phyloP scores from a whole-genome alignment of 2,888 invertebrate species.

The Colostygia pectinataria region DNA sequence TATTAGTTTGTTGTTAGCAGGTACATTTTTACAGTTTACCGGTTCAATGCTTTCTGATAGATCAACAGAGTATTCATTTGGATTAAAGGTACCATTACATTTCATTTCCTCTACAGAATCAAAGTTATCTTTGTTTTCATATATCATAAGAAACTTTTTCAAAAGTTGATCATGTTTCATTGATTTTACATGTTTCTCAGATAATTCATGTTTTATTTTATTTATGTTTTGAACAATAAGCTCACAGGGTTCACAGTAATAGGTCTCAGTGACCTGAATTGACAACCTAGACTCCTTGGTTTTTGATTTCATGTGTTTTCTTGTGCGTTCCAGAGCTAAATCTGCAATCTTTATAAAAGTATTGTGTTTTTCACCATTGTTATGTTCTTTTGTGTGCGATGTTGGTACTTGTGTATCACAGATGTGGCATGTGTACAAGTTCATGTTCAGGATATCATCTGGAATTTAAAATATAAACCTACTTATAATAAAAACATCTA shows the following conservation, averaged over 20 bases:
- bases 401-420: conserved; percentile 47
- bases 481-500: neutral
- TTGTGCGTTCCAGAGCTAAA: conserved; percentile 37
- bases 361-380: conserved; percentile 41
- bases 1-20: neutral
- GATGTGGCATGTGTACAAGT: conserved; percentile 41
- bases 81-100: neutral
- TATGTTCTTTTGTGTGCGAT: conserved; percentile 38
- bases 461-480: conserved; percentile 2
- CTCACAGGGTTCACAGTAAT: conserved; percentile 44
- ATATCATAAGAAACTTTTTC: conserved; percentile 31
- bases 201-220: conserved; percentile 34
- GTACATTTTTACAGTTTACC: neutral
- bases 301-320: conserved; percentile 31
- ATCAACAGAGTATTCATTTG: neutral
- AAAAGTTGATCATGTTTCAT: conserved; percentile 35
- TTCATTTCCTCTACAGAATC: neutral
- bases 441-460: conserved; percentile 22
- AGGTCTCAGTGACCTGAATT: conserved; percentile 16
- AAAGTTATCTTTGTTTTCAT: conserved; percentile 17
- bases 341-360: conserved; percentile 39
- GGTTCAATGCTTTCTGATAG: neutral
- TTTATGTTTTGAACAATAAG: conserved; percentile 26
- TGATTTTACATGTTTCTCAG: conserved; percentile 36
- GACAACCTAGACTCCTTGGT: neutral